phyloP scores from a whole-genome alignment of 2,888 invertebrate species.

The Parnassius smintheus region DNA sequence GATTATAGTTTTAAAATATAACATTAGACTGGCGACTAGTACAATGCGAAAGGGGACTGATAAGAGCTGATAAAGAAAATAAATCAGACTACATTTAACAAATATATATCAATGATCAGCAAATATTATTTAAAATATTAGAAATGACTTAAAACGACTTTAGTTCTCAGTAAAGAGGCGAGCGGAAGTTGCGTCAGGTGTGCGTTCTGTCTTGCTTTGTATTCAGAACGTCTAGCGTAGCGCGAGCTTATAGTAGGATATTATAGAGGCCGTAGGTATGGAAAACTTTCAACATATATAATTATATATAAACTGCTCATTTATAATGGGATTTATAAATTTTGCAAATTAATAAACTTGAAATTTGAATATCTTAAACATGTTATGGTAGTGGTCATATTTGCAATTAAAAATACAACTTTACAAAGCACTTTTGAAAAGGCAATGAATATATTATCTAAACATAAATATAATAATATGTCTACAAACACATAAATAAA shows the following conservation, averaged over 20 bases:
- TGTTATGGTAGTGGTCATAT: not conserved
- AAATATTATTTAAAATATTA: not conserved
- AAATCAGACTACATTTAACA: too few species aligned
- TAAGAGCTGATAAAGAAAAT: too few species aligned
- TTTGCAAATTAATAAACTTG: not conserved
- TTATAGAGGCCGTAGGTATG: slow-evolving; percentile 30
- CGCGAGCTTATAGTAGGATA: slow-evolving; percentile 32
- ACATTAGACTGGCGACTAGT: too few species aligned
- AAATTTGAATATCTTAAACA: too few species aligned
- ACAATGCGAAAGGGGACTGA: too few species aligned
- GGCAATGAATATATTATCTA: too few species aligned
- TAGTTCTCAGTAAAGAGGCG: slow-evolving; percentile 20
- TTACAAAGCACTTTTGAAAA: too few species aligned
- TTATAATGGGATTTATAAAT: not conserved
- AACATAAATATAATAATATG: too few species aligned
- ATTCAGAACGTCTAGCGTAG: slow-evolving; percentile 46
- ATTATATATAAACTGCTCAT: not conserved
- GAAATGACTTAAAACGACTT: slow-evolving; percentile 20
- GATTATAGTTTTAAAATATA: too few species aligned
- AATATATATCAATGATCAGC: too few species aligned
- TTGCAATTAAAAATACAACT: too few species aligned
- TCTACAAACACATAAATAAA: too few species aligned
- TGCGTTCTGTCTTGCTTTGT: slow-evolving; percentile 48
- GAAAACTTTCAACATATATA: slow-evolving; percentile 6
- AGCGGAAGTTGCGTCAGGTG: slow-evolving; percentile 68